Evolutionary conservation across 2,113 vertebrate species (phyloP).

Genomic region (Hirundichthys speculiger): DNA sequence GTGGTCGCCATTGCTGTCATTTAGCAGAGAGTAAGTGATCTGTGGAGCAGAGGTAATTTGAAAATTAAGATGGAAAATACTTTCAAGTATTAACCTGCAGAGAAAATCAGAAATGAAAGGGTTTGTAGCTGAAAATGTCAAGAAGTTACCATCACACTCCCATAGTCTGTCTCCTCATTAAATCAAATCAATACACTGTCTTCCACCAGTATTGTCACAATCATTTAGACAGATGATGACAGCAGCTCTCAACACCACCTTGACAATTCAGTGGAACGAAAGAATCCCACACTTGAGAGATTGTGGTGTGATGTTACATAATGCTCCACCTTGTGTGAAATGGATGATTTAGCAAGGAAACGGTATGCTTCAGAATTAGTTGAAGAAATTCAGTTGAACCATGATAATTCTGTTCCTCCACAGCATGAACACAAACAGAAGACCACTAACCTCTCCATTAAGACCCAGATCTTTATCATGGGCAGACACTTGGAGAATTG

Average conservation of each 20-base stretch:
- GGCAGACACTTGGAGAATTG: constrained; percentile 87
- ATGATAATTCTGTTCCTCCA: neutral
- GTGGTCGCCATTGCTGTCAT: constrained; percentile 87
- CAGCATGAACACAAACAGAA: constrained; percentile 12
- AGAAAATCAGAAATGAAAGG: constrained; percentile 17
- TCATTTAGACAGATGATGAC: constrained; percentile 24
- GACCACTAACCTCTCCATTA: constrained; percentile 84
- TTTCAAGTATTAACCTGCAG: constrained; percentile 11
- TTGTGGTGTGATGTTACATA: constrained; percentile 14
- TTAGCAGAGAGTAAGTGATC: constrained; percentile 88
- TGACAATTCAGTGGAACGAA: constrained; percentile 14
- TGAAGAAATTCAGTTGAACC: constrained; percentile 13
- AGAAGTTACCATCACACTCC: too few species aligned
- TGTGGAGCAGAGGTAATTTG: constrained; percentile 60
- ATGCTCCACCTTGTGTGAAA: constrained; percentile 7
- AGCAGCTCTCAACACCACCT: constrained; percentile 13
- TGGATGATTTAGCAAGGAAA: constrained; percentile 11
- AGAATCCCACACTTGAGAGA: constrained; percentile 12
- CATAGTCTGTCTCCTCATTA: constrained; percentile 22
- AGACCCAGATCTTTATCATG: constrained; percentile 88
- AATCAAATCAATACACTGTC: constrained; percentile 38
- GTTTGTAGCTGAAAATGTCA: constrained; percentile 39
- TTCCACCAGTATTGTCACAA: constrained; percentile 15
- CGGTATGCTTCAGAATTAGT: neutral
- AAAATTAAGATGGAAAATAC: constrained; percentile 1